Evolutionary conservation across 1,140 invertebrate genomes (phyloP), one percentile per base, ranked within the genome.

Genomic region (Drosophila leontia): DNA sequence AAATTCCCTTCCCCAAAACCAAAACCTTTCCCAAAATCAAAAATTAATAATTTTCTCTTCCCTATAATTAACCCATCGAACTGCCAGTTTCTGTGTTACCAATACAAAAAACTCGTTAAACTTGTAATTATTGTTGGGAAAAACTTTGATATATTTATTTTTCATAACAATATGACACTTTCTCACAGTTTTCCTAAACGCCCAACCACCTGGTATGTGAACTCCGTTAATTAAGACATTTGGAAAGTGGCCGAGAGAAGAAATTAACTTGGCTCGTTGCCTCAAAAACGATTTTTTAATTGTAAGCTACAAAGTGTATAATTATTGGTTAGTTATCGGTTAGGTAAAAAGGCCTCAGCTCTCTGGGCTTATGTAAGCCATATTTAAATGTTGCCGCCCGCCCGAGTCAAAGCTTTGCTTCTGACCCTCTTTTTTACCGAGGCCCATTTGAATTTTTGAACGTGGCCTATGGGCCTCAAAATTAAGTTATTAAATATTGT

Each of bases 261-360:
- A 13, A 65, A 29, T 65, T 44, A 62, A 37, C 50, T 65, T 55
- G 51, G 60, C 50, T 78, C 62, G 75, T 82, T 79, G 78, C 39
- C 51, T 77, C 51, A 69, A 86, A 83, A 90, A 90, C 65, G 81
- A 88, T 85, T 85, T 90, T 90, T 80, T 90, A 90, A 90, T 90
- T 91, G 85, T 51, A 74, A 79, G 75, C 78, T 85, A 62, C 53
- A 41, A 41, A 62, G 60, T 67, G 48, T 91, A 79, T 90, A 90
- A 90, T 88, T 88, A 91, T 82, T 85, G 67, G 70, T 90, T 86
- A 82, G 81, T 70, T 85, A 81, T 84, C 61, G 78, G 85, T 90
- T 90, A 90, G 84, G 64, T 70, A 68, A 80, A 74, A 72, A 60
- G 55, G 45, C 64, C 81, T 74, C 51, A 57, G 63, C 61, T 55